Conservation (phyloP, 1,140 invertebrate genomes). For the Metaphire vulgaris region DNA sequence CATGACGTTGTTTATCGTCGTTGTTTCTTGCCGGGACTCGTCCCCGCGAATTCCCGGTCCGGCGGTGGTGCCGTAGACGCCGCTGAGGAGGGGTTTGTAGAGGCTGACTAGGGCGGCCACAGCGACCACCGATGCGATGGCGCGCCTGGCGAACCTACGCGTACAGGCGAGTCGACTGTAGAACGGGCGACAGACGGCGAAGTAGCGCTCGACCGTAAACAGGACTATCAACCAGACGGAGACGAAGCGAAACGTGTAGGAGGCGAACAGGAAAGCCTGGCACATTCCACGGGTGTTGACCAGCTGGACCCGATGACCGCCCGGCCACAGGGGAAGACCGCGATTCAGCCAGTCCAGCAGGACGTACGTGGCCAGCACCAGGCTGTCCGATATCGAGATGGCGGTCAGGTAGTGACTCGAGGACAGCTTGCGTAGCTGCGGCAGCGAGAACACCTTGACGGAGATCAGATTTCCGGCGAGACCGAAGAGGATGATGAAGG, state of each 20-base stretch:
- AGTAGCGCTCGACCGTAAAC: slow-evolving; percentile 46
- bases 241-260: slow-evolving; percentile 41
- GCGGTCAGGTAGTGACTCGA: slow-evolving; percentile 42
- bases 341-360: slow-evolving; percentile 39
- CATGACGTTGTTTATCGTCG: too few relatives aligned
- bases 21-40: too few relatives aligned
- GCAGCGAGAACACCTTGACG: slow-evolving; percentile 39
- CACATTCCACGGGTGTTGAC: slow-evolving; percentile 35
- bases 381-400: slow-evolving; percentile 39
- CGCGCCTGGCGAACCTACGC: slow-evolving; percentile 29
- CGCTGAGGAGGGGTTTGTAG: slow-evolving; percentile 39
- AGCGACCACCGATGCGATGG: slow-evolving; percentile 31
- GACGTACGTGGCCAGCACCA: slow-evolving; percentile 40
- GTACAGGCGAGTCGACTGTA: slow-evolving; percentile 25
- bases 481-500: slow-evolving; percentile 34
- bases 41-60: too few relatives aligned
- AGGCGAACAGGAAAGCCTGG: slow-evolving; percentile 37
- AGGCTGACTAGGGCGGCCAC: slow-evolving; percentile 32
- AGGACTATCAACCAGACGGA: slow-evolving; percentile 45
- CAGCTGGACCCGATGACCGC: neutral
- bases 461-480: slow-evolving; percentile 38
- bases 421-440: slow-evolving; percentile 37
- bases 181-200: slow-evolving; percentile 33
- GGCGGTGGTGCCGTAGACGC: slow-evolving; percentile 23
- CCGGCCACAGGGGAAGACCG: slow-evolving; percentile 31